Percentiles rank a stretch among this genome's conserved stretches.
Evolutionary conservation across 1,140 invertebrate genomes (phyloP).

Genomic region (Protaetia brevitarsis): DNA sequence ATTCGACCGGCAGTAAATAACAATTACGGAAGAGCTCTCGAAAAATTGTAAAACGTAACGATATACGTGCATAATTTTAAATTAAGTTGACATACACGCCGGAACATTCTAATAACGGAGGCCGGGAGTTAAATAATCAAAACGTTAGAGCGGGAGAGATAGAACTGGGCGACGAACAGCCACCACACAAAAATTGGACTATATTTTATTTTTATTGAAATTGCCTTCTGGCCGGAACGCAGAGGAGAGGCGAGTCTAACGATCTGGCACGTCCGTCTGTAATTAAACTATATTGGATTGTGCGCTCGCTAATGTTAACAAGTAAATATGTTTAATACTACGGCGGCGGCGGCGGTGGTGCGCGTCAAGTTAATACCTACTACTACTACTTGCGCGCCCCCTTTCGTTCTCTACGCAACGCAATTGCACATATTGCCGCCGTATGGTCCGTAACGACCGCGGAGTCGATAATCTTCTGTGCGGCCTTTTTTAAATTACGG

Average conservation of each 20-base stretch:
- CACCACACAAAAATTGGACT: slow-evolving; percentile 22
- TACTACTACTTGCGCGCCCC: too few relatives aligned
- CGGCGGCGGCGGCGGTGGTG: too few relatives aligned
- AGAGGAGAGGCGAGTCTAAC: slow-evolving; percentile 28
- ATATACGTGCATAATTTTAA: slow-evolving; percentile 19
- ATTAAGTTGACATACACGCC: slow-evolving; percentile 20
- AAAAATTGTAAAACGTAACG: slow-evolving; percentile 17
- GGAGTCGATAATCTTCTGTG: slow-evolving; percentile 18
- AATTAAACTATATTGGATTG: slow-evolving; percentile 37
- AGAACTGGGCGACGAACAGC: slow-evolving; percentile 8
- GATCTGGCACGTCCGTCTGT: slow-evolving; percentile 32
- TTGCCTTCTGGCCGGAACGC: slow-evolving; percentile 28
- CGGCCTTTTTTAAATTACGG: slow-evolving; percentile 6
- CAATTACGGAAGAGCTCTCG: slow-evolving; percentile 12
- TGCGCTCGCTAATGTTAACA: slow-evolving; percentile 34
- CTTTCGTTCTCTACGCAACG: slow-evolving; percentile 28
- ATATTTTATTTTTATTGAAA: slow-evolving; percentile 38
- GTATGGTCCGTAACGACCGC: slow-evolving; percentile 9
- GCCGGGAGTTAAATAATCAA: slow-evolving; percentile 22
- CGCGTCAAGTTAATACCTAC: slow-evolving; percentile 32
- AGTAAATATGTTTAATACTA: slow-evolving; percentile 37
- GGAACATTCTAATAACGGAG: slow-evolving; percentile 23
- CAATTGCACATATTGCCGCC: slow-evolving; percentile 19
- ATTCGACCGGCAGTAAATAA: slow-evolving; percentile 12
- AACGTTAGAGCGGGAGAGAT: slow-evolving; percentile 18